These are phyloP conservation scores for Pyrgus malvae DNA, from an alignment of 2,888 invertebrate genomes.

Conservation along the genomic window DNA sequence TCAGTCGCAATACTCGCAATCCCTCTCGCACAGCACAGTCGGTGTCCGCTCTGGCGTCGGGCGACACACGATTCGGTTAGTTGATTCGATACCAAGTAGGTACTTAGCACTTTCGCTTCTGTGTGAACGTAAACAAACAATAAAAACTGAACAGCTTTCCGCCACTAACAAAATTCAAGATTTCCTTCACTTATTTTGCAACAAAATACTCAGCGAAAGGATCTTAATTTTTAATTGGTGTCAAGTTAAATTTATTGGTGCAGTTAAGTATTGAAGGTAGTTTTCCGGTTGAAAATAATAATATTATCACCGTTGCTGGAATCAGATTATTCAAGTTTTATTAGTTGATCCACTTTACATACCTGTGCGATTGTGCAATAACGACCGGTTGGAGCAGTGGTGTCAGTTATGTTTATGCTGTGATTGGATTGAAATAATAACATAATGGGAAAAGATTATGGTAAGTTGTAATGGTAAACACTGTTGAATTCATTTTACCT, in stretches of 20 bases:
- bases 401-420: constrained; percentile 5
- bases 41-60: constrained; percentile 3
- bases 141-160: too few species aligned
- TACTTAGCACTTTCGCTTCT: constrained; percentile 13
- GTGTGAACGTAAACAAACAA: constrained; percentile 17
- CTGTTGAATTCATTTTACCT: background rate
- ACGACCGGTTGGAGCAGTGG: too few species aligned
- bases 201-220: constrained; percentile 7
- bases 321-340: too few species aligned
- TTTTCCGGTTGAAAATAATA: too few species aligned
- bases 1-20: background rate
- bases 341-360: background rate
- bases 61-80: background rate
- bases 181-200: constrained; percentile 2
- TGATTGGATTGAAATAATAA: background rate
- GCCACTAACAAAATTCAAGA: background rate
- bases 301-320: too few species aligned
- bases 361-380: too few species aligned
- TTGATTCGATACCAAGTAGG: constrained; percentile 5
- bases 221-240: background rate
- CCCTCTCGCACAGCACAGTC: background rate
- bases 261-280: too few species aligned
- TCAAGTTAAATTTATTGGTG: too few species aligned
- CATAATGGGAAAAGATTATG: constrained; percentile 21
- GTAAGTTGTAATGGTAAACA: constrained; percentile 3